Base-by-base conservation (phyloP, 2,888 invertebrate genomes). In the Pollenia angustigena region DNA sequence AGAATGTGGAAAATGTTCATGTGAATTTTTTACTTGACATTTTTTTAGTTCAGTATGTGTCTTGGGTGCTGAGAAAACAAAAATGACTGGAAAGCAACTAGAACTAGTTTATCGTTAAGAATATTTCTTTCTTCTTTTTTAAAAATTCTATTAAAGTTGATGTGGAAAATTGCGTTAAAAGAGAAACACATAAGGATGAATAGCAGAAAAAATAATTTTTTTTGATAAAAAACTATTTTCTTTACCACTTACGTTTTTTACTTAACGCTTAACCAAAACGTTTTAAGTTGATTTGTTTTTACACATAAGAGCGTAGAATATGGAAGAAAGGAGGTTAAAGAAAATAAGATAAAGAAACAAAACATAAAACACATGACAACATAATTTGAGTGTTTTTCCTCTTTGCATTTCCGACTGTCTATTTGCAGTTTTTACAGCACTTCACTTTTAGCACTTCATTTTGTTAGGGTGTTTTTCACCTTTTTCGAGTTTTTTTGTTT, bases 251-350 rank as follows among this genome's bases (percentile, higher is more conserved):
- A 72, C 7, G 62, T 76, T 50, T 46, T 58, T 46, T 40, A 12
- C 16, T 44, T 46, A 46, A 60, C 44, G 54, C 42, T 72, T 71
- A 85, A 81, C 81, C 81, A 85, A 85, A 81, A 76, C 75, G 71
- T 85, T 85, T 85, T 85, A 81, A 81, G 85, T 85, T 85, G 75
- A 85, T 85, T 85, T 85, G 71, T 81, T 64, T 74, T 84, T 71
- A 52, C 76, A 82, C 81, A 60, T 81, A 74, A 81, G 75, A 68
- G 58, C 52, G 48, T 68, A 12, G n/a, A 44, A 58, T 14, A 74
- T 74, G 42, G 9, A 6, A 50, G 32, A 42, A 4, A 14, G 18
- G 42, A n/a, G 12, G 0, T 71, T 50, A 50, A 18, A 14, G 9
- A 12, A 44, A 14, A 54, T 62, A 62, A 62, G 4, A 48, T 11